Base-by-base conservation (phyloP, 2,797 vertebrate species). In the Anolis apletophallus region DNA sequence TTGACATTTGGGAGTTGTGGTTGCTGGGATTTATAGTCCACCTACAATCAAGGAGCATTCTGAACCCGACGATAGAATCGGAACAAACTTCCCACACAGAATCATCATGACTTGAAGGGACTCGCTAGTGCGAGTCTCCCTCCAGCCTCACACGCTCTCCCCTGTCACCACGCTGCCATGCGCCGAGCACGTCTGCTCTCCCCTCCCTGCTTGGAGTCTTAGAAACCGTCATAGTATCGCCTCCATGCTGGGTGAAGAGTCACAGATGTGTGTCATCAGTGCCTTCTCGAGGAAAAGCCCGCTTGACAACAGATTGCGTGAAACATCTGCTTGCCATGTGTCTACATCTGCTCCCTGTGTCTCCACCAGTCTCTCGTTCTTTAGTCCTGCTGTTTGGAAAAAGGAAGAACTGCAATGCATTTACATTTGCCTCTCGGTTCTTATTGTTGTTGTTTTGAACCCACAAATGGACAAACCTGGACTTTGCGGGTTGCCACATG, bases 211-310 rank as follows among this genome's bases (percentile, higher is more conserved):
- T 40, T 40, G 40, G 40, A 40, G 40, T 40, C 40, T n/a, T n/a
- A n/a, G n/a, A n/a, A n/a, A n/a, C n/a, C n/a, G n/a, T n/a, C n/a
- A n/a, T n/a, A n/a, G n/a, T n/a, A 40, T 80, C 46, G 21, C 16
- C 50, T 23, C 69, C 85, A 3, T 50, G 81, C 83, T 73, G 69
- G 40, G 81, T 76, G 85, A 76, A 78, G 1, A 34, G 34, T 23
- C 2, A 14, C 1, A 34, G 34, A 1, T 7, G 23, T 29, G n/a
- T 67, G 80, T 68, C 69, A 26, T 3, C 23, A 14, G 2, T 12
- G 10, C 16, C 23, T n/a, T 55, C 32, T 40, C 17, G 54, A 61
- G 79, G n/a, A 71, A 72, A 76, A 36, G 84, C 40, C 34, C 1
- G 72, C 23, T 19, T 86, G 36, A 36, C 13, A 54, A 54, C 34